These are phyloP conservation scores for Colistium nudipinnis DNA, from an alignment of 2,113 vertebrate species.

Conservation along the genomic window DNA sequence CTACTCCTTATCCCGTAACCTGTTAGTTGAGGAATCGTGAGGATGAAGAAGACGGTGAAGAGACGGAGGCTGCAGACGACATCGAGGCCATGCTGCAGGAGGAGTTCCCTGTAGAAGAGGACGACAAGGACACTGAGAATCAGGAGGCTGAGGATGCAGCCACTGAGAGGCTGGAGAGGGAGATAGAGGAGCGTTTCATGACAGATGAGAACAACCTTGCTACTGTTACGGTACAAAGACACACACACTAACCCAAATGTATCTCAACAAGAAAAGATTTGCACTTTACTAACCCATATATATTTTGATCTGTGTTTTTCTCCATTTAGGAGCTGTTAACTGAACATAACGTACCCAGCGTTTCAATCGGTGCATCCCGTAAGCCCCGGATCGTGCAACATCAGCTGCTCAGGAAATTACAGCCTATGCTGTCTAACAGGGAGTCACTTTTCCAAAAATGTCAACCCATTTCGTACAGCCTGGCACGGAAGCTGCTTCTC, in stretches of 20 bases:
- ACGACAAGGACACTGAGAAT: slow-evolving; percentile 73
- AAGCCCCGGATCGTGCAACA: slow-evolving; percentile 79
- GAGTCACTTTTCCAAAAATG: slow-evolving; percentile 91
- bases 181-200: slow-evolving; percentile 86
- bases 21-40: slow-evolving; percentile 24
- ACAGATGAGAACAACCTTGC: slow-evolving; percentile 78
- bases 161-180: slow-evolving; percentile 81
- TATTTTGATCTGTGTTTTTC: slow-evolving; percentile 26
- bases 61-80: slow-evolving; percentile 60
- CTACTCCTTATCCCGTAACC: slow-evolving; percentile 15
- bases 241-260: neutral
- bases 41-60: slow-evolving; percentile 63
- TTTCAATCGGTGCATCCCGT: slow-evolving; percentile 77
- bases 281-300: neutral
- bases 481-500: slow-evolving; percentile 85
- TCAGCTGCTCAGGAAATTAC: slow-evolving; percentile 81
- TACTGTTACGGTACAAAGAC: slow-evolving; percentile 76
- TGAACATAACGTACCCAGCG: slow-evolving; percentile 80
- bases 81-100: slow-evolving; percentile 82
- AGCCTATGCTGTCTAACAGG: slow-evolving; percentile 85
- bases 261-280: neutral
- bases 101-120: slow-evolving; percentile 86
- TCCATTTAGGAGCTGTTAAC: slow-evolving; percentile 85
- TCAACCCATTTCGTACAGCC: slow-evolving; percentile 79
- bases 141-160: slow-evolving; percentile 84